phyloP scores from a whole-genome alignment of 2,113 vertebrate genomes.

The Ailurus styani region DNA sequence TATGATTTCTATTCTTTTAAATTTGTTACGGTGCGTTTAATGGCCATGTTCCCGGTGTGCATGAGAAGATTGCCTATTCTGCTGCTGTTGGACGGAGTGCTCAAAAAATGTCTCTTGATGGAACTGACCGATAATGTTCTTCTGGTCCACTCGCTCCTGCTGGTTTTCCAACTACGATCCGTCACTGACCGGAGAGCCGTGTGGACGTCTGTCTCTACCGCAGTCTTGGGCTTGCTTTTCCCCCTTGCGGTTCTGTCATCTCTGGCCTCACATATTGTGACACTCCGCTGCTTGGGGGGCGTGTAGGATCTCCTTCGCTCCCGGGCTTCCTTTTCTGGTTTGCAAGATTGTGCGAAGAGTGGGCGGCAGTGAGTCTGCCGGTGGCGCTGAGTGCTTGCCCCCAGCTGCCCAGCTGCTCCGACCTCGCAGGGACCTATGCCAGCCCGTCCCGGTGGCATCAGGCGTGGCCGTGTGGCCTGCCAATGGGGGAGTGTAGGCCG shows the following conservation, averaged over 20 bases:
- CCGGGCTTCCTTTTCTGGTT: not conserved
- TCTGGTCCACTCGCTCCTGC: not conserved
- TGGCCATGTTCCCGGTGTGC: not conserved
- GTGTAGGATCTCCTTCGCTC: rapidly evolving
- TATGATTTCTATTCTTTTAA: not conserved
- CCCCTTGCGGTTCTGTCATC: not conserved
- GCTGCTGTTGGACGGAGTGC: not conserved
- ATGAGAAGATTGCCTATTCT: not conserved
- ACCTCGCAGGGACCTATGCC: rapidly evolving
- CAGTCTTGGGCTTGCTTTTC: not conserved
- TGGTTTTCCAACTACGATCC: not conserved
- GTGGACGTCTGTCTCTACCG: not conserved
- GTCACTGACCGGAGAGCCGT: rapidly evolving
- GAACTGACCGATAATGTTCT: not conserved
- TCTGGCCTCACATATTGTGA: not conserved
- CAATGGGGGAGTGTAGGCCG: no score
- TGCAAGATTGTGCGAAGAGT: rapidly evolving
- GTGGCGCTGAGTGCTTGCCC: rapidly evolving
- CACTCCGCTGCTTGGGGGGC: rapidly evolving
- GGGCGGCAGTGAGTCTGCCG: rapidly evolving
- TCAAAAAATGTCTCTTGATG: rapidly evolving
- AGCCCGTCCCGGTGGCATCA: not conserved
- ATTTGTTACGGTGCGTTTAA: rapidly evolving
- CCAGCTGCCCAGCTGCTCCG: rapidly evolving
- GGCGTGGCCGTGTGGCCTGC: not conserved